Evolutionary conservation across 2,113 vertebrate genomes (phyloP).

Genomic region (Hydrolagus affinis): DNA sequence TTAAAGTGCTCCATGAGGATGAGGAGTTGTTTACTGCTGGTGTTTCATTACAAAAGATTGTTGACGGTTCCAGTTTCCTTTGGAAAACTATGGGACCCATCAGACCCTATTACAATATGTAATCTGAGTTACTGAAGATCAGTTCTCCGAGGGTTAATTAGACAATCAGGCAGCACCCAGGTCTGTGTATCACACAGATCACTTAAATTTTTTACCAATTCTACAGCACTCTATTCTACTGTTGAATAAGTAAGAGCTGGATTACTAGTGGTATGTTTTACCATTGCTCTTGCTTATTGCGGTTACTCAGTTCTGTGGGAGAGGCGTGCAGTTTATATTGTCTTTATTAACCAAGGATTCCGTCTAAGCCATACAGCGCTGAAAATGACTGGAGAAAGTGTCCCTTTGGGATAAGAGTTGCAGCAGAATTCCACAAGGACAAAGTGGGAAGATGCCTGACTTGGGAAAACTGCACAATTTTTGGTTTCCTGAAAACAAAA

Average conservation of each 20-base stretch:
- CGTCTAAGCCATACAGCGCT: not conserved
- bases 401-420: not conserved
- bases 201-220: slow-evolving; percentile 25
- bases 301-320: slow-evolving; percentile 7
- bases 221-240: not conserved
- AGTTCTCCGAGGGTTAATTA: slow-evolving; percentile 26
- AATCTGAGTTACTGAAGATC: not conserved
- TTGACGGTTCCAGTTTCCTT: not conserved
- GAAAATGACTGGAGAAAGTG: not conserved
- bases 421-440: not conserved
- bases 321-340: not conserved
- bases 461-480: not conserved
- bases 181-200: slow-evolving; percentile 18
- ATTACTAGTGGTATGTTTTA: not conserved
- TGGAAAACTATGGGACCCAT: not conserved
- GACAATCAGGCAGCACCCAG: not conserved
- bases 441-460: slow-evolving; percentile 4
- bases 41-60: slow-evolving; percentile 8
- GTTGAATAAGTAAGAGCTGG: not conserved
- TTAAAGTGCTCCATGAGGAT: slow-evolving; percentile 10
- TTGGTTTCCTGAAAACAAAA: not conserved
- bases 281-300: not conserved
- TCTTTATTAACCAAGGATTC: not conserved
- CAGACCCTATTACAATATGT: not conserved
- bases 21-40: not conserved